Evolutionary conservation across 2,797 vertebrate genomes (phyloP), one percentile per base, ranked within the genome.

Genomic region (Xerus rutilus): DNA sequence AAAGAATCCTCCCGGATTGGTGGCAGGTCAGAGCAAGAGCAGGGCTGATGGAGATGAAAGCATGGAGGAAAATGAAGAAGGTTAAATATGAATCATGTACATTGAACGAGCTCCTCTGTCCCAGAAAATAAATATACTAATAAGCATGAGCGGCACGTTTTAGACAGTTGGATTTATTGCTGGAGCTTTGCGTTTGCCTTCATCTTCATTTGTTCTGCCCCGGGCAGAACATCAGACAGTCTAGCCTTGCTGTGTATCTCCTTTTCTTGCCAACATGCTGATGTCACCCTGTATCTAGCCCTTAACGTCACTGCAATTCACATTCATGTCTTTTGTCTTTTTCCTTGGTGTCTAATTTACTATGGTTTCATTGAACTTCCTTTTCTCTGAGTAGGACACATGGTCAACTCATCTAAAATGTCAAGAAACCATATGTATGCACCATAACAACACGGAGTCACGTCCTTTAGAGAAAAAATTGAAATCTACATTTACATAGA

Each of bases 211-310:
- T 85, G 74, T 93, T 52, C 91, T 67, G 47, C 87, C n/a, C 57
- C 15, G 77, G 62, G 72, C 85, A 90, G 94, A 89, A 84, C 93
- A 93, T 59, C 96, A 92, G 96, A 96, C 97, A 94, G 95, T 94
- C 94, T 88, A 54, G 84, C 69, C 96, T 95, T 28, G 49, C 81
- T 85, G 45, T 67, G 1, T 52, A 64, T 85, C 72, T 77, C 93
- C 9, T 5, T 62, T 91, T 94, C 93, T 94, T 97, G 97, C 97
- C 97, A 98, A 95, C 87, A 95, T 81, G 72, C 59, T 98, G 97
- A 97, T 85, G 95, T 98, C 96, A 97, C 94, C 91, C 87, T 73
- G 62, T 67, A 89, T n/a, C 39, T 45, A 92, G 92, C 35, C 93
- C 82, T 94, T 94, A 86, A 95, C 83, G 52, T 97, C 91, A 96